phyloP scores from a whole-genome alignment of 2,113 vertebrate species.

The Pseudorasbora parva region DNA sequence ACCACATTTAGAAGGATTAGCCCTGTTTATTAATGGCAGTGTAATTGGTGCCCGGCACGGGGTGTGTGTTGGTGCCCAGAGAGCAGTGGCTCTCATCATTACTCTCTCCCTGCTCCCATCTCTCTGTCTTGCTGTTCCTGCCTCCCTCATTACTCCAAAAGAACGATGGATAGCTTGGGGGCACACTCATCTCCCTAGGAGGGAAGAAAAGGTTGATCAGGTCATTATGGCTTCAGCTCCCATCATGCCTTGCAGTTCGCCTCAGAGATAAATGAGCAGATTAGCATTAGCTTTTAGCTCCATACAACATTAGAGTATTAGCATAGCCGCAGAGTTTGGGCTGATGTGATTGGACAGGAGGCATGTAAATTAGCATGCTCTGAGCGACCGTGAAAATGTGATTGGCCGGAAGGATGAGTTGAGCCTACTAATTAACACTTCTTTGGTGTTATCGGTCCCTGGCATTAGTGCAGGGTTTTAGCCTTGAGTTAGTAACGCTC shows the following conservation, averaged over 20 bases:
- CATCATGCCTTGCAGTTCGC: slow-evolving; percentile 69
- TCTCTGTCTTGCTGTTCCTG: slow-evolving; percentile 33
- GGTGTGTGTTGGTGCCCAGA: slow-evolving; percentile 28
- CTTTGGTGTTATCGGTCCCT: slow-evolving; percentile 32
- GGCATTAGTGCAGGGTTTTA: slow-evolving; percentile 33
- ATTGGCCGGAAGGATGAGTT: slow-evolving; percentile 27
- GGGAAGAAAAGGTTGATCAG: slow-evolving; percentile 68
- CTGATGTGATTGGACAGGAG: slow-evolving; percentile 70
- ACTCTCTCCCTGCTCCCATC: slow-evolving; percentile 64
- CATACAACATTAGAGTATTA: slow-evolving; percentile 61
- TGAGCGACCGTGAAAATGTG: slow-evolving; percentile 45
- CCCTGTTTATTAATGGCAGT: slow-evolving; percentile 45
- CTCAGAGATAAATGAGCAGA: slow-evolving; percentile 63
- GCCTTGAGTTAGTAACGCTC: slow-evolving; percentile 31
- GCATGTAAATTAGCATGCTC: slow-evolving; percentile 26
- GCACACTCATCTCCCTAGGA: slow-evolving; percentile 35
- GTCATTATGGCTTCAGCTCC: slow-evolving; percentile 70
- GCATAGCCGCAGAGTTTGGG: slow-evolving; percentile 68
- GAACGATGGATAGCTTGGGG: slow-evolving; percentile 29
- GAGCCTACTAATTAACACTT: slow-evolving; percentile 36
- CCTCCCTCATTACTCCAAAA: slow-evolving; percentile 44
- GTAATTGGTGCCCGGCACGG: slow-evolving; percentile 32
- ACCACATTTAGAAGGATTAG: slow-evolving; percentile 37
- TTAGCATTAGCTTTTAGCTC: slow-evolving; percentile 28
- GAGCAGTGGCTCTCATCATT: slow-evolving; percentile 34